Conservation (phyloP, 2,888 invertebrate genomes). For the Euproctis similis region DNA sequence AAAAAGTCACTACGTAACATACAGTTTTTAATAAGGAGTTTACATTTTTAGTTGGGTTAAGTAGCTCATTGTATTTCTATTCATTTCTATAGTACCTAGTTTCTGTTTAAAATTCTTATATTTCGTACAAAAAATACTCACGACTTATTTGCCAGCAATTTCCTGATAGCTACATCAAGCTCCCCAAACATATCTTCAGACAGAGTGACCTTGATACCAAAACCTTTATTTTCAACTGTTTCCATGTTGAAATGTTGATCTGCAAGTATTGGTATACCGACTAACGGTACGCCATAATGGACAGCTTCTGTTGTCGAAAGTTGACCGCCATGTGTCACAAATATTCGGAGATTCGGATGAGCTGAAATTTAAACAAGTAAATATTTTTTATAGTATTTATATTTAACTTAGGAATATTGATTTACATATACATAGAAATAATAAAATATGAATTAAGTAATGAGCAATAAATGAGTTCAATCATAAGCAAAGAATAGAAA, state of each 20-base stretch:
- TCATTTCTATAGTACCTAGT: no score
- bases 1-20: no score
- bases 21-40: no score
- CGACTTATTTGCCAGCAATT: conserved; percentile 31
- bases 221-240: conserved; percentile 35
- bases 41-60: no score
- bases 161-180: conserved; percentile 28
- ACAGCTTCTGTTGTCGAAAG: conserved; percentile 47
- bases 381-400: no score
- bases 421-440: neutral
- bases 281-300: conserved; percentile 44
- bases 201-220: conserved; percentile 30
- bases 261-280: conserved; percentile 41
- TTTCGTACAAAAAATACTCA: no score
- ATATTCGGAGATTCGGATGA: conserved; percentile 39
- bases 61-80: no score
- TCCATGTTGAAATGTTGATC: conserved; percentile 46
- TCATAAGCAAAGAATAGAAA: no score
- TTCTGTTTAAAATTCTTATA: no score
- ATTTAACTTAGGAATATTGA: no score
- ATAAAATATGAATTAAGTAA: neutral
- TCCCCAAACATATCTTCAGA: conserved; percentile 30
- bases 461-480: no score
- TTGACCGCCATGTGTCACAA: conserved; percentile 50
- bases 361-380: conserved; percentile 29